These are phyloP conservation scores for Corythucha ciliata DNA, from an alignment of 2,888 invertebrate genomes.

Conservation along the genomic window DNA sequence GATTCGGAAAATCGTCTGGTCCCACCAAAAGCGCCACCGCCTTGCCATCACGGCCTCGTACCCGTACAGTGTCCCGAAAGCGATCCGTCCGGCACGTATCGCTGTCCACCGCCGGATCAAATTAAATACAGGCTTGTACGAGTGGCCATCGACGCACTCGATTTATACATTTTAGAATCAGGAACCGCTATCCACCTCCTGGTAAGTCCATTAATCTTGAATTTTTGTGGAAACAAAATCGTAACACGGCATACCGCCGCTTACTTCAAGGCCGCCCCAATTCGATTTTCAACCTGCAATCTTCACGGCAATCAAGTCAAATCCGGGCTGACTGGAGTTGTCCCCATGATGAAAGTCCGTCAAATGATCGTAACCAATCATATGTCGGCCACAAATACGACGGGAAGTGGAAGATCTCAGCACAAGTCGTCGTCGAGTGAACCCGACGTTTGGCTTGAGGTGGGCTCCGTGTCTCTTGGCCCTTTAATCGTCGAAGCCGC, in stretches of 20 bases:
- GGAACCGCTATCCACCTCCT: slow-evolving; percentile 80
- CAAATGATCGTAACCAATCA: slow-evolving; percentile 53
- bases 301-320: slow-evolving; percentile 88
- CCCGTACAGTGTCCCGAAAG: slow-evolving; percentile 60
- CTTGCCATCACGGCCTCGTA: slow-evolving; percentile 69
- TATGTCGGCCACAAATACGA: slow-evolving; percentile 56
- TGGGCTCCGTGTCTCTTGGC: slow-evolving; percentile 80
- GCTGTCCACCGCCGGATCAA: slow-evolving; percentile 68
- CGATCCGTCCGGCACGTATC: slow-evolving; percentile 46
- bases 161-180: slow-evolving; percentile 81
- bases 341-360: slow-evolving; percentile 61
- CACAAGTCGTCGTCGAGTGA: slow-evolving; percentile 41
- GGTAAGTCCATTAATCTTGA: slow-evolving; percentile 43
- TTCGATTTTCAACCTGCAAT: slow-evolving; percentile 83
- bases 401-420: slow-evolving; percentile 50
- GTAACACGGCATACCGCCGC: neutral
- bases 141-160: slow-evolving; percentile 76
- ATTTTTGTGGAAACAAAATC: neutral
- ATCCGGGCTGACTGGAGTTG: slow-evolving; percentile 75
- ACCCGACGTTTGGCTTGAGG: slow-evolving; percentile 79
- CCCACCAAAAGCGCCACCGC: slow-evolving; percentile 66
- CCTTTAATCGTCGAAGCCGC: slow-evolving; percentile 85
- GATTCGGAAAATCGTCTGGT: slow-evolving; percentile 85
- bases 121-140: slow-evolving; percentile 92
- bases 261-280: slow-evolving; percentile 59